Evolutionary conservation across 2,888 invertebrate genomes (phyloP), one percentile per base, ranked within the genome.

Genomic region (Mycalesis mineus): DNA sequence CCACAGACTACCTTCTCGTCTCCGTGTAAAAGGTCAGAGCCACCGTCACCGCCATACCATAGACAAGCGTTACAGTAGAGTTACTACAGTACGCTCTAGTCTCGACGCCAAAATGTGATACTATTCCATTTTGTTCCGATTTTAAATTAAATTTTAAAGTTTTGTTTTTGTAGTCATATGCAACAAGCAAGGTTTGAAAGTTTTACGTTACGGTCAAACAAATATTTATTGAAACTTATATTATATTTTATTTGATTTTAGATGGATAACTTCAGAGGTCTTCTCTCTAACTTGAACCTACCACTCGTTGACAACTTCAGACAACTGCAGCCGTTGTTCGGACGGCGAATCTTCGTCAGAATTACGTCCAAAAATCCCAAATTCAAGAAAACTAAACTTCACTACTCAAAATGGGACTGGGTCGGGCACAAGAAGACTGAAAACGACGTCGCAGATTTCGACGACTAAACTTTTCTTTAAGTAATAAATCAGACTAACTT

Each of bases 301-400:
- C 86, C 88, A n/a, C 84, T 94, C 6, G 93, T 92, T 7, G 94
- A 94, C 80, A 95, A 94, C 87, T 95, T 91, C 79, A 91, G 94
- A 60, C 87, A 87, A 64, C 78, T 94, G 6, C 94, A 95, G 70
- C 91, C 92, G 0, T 82, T 94, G n/a, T 93, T 93, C 65, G 92
- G 91, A 39, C 91, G 94, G 42, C 89, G 93, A 44, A 88, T 95
- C 50, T 95, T 93, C 72, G 91, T 93, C 28, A 88, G 94, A 53
- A 91, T 91, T 68, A 90, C 92, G 1, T 88, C 89, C 4, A 90
- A 90, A 71, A 89, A 88, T 47, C 88, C 90, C 42, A 91, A 91
- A 62, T 91, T 91, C 76, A 91, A 91, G 72, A 90, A 91, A 70
- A 90, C 90, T 67, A 90, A 91, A 68, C 84, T 90, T 51, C 91